phyloP scores from a whole-genome alignment of 2,113 vertebrate species.

The Isichthys henryi region DNA sequence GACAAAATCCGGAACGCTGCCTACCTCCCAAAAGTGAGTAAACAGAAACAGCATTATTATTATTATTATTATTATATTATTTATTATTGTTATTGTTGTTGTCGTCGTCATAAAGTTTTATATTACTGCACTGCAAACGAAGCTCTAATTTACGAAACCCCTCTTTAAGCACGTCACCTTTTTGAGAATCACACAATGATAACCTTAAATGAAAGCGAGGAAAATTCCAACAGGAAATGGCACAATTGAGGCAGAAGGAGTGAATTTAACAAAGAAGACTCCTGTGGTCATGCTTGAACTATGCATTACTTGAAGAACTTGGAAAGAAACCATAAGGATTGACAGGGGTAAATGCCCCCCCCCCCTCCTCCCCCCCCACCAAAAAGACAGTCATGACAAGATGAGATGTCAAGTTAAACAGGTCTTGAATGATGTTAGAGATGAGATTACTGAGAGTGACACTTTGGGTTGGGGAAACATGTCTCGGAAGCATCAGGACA shows the following conservation, averaged over 20 bases:
- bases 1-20: constrained; percentile 75
- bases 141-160: background rate
- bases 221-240: background rate
- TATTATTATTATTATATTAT: too few relatives aligned
- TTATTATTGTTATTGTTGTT: too few relatives aligned
- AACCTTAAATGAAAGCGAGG: background rate
- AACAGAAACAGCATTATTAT: background rate
- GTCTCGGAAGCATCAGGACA: background rate
- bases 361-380: background rate
- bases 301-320: background rate
- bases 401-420: background rate
- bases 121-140: background rate
- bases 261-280: background rate
- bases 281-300: background rate
- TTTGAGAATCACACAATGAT: background rate
- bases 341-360: background rate
- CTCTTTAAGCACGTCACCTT: background rate
- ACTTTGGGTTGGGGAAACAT: background rate
- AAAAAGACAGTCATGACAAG: background rate
- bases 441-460: background rate
- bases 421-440: background rate
- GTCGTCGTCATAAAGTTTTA: background rate
- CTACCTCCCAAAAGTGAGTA: constrained; percentile 47
- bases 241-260: background rate
- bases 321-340: background rate